These are phyloP conservation scores for Dione vanillae DNA, from an alignment of 2,888 invertebrate species.

Conservation along the genomic window DNA sequence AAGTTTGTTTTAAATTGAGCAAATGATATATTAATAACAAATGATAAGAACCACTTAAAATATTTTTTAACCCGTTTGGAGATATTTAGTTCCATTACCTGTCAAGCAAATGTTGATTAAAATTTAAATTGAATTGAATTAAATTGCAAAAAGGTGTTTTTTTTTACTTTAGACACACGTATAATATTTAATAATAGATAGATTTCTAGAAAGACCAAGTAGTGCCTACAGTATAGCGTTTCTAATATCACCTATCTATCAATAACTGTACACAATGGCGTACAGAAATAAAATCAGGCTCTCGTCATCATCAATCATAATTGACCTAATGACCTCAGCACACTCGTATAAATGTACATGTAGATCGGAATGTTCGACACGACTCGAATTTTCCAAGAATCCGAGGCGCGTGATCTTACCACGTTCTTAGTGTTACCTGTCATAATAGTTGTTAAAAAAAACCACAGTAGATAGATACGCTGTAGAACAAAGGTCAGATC, in stretches of 20 bases:
- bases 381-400: slow-evolving; percentile 37
- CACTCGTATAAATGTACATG: slow-evolving; percentile 44
- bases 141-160: too few relatives aligned
- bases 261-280: slow-evolving; percentile 43
- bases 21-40: background rate
- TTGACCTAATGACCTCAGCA: slow-evolving; percentile 43
- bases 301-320: slow-evolving; percentile 47
- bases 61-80: too few relatives aligned
- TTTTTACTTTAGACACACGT: too few relatives aligned
- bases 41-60: background rate
- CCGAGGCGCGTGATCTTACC: slow-evolving; percentile 30
- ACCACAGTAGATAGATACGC: background rate
- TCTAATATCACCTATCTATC: slow-evolving; percentile 31
- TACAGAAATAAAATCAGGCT: slow-evolving; percentile 44
- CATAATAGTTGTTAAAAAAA: slow-evolving; percentile 19
- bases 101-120: too few relatives aligned
- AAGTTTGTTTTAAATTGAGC: background rate
- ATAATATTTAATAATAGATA: too few relatives aligned
- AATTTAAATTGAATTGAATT: too few relatives aligned
- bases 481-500: slow-evolving; percentile 20
- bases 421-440: slow-evolving; percentile 12
- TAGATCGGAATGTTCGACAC: slow-evolving; percentile 37
- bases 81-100: too few relatives aligned
- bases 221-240: background rate
- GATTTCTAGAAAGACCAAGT: slow-evolving; percentile 2